Evolutionary conservation across 2,797 vertebrate genomes (phyloP), one percentile per base, ranked within the genome.

Genomic region (Peromyscus melanophrys): DNA sequence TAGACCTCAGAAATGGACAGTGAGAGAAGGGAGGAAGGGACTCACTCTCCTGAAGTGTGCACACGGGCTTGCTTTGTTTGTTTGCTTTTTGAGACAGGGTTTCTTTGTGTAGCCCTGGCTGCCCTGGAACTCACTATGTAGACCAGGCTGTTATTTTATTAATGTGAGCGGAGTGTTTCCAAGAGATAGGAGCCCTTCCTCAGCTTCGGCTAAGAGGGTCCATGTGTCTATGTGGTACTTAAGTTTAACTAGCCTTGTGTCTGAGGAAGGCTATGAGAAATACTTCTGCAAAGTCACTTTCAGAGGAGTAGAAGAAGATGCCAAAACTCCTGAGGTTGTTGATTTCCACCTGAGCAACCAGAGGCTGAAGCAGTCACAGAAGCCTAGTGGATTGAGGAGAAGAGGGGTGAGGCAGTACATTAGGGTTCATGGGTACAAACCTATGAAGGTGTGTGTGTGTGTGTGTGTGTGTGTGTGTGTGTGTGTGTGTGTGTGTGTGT

Each of bases 91-190:
- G 61, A 65, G 61, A 23, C 11, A 49, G 61, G 1, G 10, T 65
- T 84, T 83, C 59, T 84, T 43, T 49, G 40, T 65, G 19, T 49
- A 49, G 3, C 43, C 40, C 17, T 65, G 63, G 40, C 10, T 84
- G 40, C 31, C 40, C 40, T 49, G 43, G 82, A 34, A 46, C 61
- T 84, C 40, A 63, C 81, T 31, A 10, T 65, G 59, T 46, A 46
- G 59, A 49, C 29, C 61, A 65, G 82, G 12, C 29, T 85, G 40
- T 52, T 52, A 52, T 14, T 52, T 52, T 34, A 2, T 27, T 12
- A 4, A 5, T 12, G 0, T 57, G 37, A 69, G 34, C 0, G 16
- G 11, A n/a, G 8, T 6, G 0, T 55, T 73, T 57, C 17, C 11
- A 43, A 8, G 55, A 59, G 23, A 21, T 1, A 3, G 57, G 40